Conservation (phyloP, 1,140 invertebrate genomes). For the Formica selysi region DNA sequence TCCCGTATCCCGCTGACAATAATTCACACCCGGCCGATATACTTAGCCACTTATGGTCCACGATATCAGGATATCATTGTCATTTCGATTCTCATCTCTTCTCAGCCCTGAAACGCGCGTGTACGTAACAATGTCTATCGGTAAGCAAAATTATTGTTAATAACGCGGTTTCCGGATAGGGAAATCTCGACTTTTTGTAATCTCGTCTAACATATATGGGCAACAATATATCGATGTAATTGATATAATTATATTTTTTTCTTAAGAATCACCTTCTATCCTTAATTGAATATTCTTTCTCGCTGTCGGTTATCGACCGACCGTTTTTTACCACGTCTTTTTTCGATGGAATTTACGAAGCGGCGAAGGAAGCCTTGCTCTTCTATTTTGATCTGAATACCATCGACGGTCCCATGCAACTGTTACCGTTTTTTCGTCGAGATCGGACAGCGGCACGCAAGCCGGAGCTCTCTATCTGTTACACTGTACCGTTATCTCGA, state of each 20-base stretch:
- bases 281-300: slow-evolving; percentile 1
- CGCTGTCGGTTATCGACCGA: neutral
- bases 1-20: neutral
- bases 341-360: neutral
- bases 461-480: slow-evolving; percentile 61
- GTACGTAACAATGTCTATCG: neutral
- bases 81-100: slow-evolving; percentile 35
- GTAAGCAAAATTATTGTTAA: slow-evolving; percentile 17
- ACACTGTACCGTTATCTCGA: slow-evolving; percentile 73
- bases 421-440: slow-evolving; percentile 27
- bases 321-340: neutral
- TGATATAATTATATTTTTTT: slow-evolving; percentile 20
- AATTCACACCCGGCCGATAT: slow-evolving; percentile 26
- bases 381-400: neutral
- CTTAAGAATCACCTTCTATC: neutral
- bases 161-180: neutral
- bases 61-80: slow-evolving; percentile 13
- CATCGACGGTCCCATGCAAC: neutral
- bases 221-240: slow-evolving; percentile 25
- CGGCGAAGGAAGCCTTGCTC: neutral
- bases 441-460: slow-evolving; percentile 5
- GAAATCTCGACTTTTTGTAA: neutral
- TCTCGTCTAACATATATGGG: neutral
- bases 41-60: slow-evolving; percentile 8
- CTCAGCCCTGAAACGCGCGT: neutral